phyloP scores from a whole-genome alignment of 35 echinoderm and acorn worm genomes.

The Apostichopus japonicus region DNA sequence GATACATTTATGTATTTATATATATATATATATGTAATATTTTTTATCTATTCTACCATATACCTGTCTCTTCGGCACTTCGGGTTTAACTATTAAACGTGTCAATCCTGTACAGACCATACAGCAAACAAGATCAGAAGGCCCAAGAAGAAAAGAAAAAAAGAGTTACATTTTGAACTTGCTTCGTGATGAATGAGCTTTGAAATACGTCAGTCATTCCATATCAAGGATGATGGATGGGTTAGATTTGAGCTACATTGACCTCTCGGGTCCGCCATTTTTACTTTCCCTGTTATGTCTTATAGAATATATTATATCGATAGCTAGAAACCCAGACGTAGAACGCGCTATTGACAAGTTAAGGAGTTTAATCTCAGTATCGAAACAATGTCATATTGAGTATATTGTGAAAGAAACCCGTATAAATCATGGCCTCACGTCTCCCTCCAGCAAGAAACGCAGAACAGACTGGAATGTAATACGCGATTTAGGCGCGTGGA shows the following conservation, averaged over 20 bases:
- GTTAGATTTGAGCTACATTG: neutral
- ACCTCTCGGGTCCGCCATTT: constrained; percentile 42
- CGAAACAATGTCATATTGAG: constrained; percentile 35
- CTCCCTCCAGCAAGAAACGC: constrained; percentile 24
- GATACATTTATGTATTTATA: neutral
- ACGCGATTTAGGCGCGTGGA: constrained; percentile 18
- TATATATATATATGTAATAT: too few species aligned
- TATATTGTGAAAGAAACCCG: neutral
- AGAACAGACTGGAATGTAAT: constrained; percentile 23
- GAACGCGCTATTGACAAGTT: constrained; percentile 15
- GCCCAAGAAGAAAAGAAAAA: neutral
- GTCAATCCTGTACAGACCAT: neutral
- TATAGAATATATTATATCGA: neutral
- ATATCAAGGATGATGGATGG: constrained; percentile 30
- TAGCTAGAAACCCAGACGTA: constrained; percentile 8
- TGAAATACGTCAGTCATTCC: constrained; percentile 30
- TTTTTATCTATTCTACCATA: too few species aligned
- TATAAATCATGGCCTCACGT: neutral
- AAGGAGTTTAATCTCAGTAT: constrained; percentile 8
- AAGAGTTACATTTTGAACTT: constrained; percentile 44
- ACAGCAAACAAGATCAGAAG: neutral
- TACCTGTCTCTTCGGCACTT: too few species aligned
- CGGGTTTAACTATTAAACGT: too few species aligned
- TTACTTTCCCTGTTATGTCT: neutral
- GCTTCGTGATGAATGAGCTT: constrained; percentile 30